These are phyloP conservation scores for Chelon auratus DNA, from an alignment of 2,797 vertebrate species.

Conservation along the genomic window DNA sequence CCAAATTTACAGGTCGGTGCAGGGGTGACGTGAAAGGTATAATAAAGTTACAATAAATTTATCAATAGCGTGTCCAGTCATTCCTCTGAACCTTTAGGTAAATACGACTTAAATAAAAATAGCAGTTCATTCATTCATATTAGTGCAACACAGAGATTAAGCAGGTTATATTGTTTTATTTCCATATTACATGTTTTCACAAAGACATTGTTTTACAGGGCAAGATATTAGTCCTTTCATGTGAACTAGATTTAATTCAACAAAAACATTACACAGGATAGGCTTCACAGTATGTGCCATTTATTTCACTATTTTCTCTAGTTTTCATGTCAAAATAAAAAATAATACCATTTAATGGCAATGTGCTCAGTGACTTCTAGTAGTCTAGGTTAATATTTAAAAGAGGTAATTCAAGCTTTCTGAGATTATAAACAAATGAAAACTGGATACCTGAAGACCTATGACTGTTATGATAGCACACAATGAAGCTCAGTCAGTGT, in stretches of 20 bases:
- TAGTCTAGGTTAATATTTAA: not conserved
- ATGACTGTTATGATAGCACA: not conserved
- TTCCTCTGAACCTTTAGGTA: no score
- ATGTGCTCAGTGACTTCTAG: not conserved
- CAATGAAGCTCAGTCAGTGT: not conserved
- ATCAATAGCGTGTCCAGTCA: no score
- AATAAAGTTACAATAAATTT: no score
- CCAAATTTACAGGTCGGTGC: no score
- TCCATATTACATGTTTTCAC: slow-evolving; percentile 1
- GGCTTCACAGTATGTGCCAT: not conserved
- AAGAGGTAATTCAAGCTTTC: not conserved
- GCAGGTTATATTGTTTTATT: slow-evolving; percentile 24
- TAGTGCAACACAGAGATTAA: slow-evolving; percentile 13
- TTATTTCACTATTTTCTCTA: not conserved
- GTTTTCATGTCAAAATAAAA: not conserved
- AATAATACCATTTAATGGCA: not conserved
- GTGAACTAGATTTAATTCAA: not conserved
- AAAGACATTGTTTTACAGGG: slow-evolving; percentile 6
- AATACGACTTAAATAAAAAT: no score
- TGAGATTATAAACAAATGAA: not conserved
- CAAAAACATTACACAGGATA: not conserved
- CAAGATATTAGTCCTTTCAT: not conserved
- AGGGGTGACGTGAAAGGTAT: no score
- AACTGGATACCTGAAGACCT: slow-evolving; percentile 5
- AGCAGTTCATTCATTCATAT: no score